phyloP scores from a whole-genome alignment of 1,140 invertebrate species.

The Bombus confusus region DNA sequence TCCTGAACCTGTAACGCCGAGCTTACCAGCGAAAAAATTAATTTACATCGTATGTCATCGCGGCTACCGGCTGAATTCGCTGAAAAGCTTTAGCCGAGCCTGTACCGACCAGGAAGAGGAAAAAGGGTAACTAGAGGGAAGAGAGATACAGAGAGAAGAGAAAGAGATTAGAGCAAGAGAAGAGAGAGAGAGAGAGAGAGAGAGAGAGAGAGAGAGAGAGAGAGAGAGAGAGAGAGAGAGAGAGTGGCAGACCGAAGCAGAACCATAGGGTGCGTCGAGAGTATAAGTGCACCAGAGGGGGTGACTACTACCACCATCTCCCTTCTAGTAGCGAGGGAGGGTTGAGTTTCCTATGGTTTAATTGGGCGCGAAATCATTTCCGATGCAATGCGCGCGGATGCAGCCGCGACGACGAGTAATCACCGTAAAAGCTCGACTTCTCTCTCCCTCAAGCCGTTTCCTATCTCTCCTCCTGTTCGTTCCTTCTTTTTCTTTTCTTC shows the following conservation, averaged over 20 bases:
- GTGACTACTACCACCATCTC: slow-evolving; percentile 45
- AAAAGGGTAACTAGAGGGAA: neutral
- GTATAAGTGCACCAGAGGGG: slow-evolving; percentile 73
- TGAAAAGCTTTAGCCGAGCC: slow-evolving; percentile 74
- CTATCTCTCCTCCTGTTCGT: slow-evolving; percentile 1
- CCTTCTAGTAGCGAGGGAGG: slow-evolving; percentile 65
- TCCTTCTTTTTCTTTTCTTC: neutral
- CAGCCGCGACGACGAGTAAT: slow-evolving; percentile 78
- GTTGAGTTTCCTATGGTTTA: slow-evolving; percentile 80
- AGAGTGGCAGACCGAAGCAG: slow-evolving; percentile 40
- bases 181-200: too few relatives aligned
- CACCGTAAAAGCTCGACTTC: slow-evolving; percentile 78
- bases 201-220: neutral
- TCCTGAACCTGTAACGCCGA: neutral
- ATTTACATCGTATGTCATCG: slow-evolving; percentile 66
- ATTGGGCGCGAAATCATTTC: slow-evolving; percentile 83
- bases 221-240: neutral
- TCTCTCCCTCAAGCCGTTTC: slow-evolving; percentile 21
- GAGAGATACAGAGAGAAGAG: neutral
- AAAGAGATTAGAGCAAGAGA: neutral
- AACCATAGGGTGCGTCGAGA: slow-evolving; percentile 70
- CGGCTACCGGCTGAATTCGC: slow-evolving; percentile 53
- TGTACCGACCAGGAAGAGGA: slow-evolving; percentile 56
- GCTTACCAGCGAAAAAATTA: slow-evolving; percentile 66
- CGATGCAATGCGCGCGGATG: slow-evolving; percentile 80